Evolutionary conservation across 2,888 invertebrate species (phyloP), one percentile per base, ranked within the genome.

Genomic region (Philhelius pedissequus): DNA sequence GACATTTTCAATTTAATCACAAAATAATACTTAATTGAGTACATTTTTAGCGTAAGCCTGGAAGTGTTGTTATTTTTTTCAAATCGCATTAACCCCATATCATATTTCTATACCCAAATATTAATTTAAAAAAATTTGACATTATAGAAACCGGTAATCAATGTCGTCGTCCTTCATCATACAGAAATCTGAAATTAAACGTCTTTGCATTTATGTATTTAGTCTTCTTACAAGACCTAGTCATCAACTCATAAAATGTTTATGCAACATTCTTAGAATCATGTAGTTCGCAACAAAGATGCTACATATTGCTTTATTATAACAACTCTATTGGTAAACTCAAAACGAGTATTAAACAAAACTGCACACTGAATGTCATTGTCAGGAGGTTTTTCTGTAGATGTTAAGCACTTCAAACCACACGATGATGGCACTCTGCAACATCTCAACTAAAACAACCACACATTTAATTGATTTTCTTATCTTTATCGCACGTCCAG

Each of bases 401-500:
- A 25, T 15, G 9, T 25, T 50, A 15, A 22, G 22, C 43, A 27
- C 62, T 18, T 30, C 40, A 64, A n/a, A 13, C 56, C 25, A 30
- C 30, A 11, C n/a, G 9, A 64, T 48, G n/a, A 60, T 58, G 58
- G 50, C 38, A 64, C 56, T 52, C 66, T 60, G 40, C 64, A 71
- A 58, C 66, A 60, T 68, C 71, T 68, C 20, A 43, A 54, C 71
- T 69, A 38, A 9, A 43, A n/a, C n/a, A 40, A 60, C 71, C 71
- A 60, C 58, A 70, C 69, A 77, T 73, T 82, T 82, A 82, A 82
- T 82, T 82, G 82, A 82, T 82, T 77, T 82, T 62, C 82, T 82
- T 82, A 82, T 82, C 82, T 77, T 68, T 68, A 82, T 82, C 77
- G 77, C 27, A 30, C 77, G 77, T 77, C 77, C 48, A 77, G 60